phyloP scores from a whole-genome alignment of 2,113 vertebrate species.

The Myiozetetes cayanensis region DNA sequence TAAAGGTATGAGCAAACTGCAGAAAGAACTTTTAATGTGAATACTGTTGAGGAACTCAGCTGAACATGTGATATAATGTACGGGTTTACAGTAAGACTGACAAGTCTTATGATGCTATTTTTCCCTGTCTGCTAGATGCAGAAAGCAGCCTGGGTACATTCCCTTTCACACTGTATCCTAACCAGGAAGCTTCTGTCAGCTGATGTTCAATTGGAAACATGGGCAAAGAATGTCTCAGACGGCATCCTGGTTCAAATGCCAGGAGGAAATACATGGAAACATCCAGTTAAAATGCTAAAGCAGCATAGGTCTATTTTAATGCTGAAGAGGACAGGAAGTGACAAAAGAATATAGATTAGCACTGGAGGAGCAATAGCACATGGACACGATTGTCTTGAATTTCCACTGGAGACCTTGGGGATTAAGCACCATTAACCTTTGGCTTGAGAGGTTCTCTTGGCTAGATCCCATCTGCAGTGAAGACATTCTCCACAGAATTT shows the following conservation, averaged over 20 bases:
- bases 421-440: background rate
- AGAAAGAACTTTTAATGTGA: background rate
- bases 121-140: background rate
- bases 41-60: background rate
- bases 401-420: background rate
- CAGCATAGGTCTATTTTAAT: background rate
- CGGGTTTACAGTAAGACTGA: background rate
- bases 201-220: background rate
- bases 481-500: background rate
- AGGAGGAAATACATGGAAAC: background rate
- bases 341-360: background rate
- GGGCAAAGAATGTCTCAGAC: background rate
- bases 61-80: background rate
- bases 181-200: background rate
- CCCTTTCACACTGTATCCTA: background rate
- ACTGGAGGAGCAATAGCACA: background rate
- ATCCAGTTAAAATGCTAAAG: background rate
- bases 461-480: background rate
- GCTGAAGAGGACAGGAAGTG: background rate
- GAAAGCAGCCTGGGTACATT: background rate
- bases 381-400: background rate
- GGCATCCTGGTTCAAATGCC: background rate
- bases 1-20: background rate
- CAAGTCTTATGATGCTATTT: background rate
- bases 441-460: background rate